These are phyloP conservation scores for Drosophila yakuba DNA, from an alignment of 1,140 invertebrate genomes.

Conservation along the genomic window DNA sequence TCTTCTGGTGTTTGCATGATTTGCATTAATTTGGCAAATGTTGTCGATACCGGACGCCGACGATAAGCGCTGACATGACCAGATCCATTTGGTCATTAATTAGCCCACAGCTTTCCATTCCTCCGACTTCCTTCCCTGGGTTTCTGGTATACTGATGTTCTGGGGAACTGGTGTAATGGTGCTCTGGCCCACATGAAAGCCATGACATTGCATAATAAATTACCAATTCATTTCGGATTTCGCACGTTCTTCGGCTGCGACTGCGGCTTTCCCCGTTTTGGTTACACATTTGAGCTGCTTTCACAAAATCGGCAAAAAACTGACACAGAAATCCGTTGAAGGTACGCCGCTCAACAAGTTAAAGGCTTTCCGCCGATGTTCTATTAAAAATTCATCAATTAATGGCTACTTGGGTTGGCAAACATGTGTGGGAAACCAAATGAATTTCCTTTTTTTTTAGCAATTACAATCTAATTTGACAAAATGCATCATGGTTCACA, in stretches of 20 bases:
- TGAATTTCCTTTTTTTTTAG: background rate
- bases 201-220: constrained; percentile 78
- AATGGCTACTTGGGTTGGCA: background rate
- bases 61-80: constrained; percentile 79
- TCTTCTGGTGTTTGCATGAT: constrained; percentile 75
- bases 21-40: constrained; percentile 83
- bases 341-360: constrained; percentile 32
- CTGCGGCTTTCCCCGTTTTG: constrained; percentile 1
- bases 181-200: constrained; percentile 35
- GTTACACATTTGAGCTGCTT: constrained; percentile 43
- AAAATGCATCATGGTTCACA: too few relatives aligned
- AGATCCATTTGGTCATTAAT: constrained; percentile 78
- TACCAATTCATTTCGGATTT: constrained; percentile 75
- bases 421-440: background rate
- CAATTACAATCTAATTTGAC: too few relatives aligned
- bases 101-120: constrained; percentile 61
- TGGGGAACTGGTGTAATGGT: too few relatives aligned
- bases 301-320: constrained; percentile 20
- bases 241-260: constrained; percentile 44
- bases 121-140: background rate
- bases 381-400: constrained; percentile 38
- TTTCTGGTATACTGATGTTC: background rate
- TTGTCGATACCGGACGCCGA: constrained; percentile 73
- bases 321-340: background rate
- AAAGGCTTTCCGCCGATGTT: constrained; percentile 28